Conservation (phyloP, 2,113 vertebrate species). For the Rynchops niger region DNA sequence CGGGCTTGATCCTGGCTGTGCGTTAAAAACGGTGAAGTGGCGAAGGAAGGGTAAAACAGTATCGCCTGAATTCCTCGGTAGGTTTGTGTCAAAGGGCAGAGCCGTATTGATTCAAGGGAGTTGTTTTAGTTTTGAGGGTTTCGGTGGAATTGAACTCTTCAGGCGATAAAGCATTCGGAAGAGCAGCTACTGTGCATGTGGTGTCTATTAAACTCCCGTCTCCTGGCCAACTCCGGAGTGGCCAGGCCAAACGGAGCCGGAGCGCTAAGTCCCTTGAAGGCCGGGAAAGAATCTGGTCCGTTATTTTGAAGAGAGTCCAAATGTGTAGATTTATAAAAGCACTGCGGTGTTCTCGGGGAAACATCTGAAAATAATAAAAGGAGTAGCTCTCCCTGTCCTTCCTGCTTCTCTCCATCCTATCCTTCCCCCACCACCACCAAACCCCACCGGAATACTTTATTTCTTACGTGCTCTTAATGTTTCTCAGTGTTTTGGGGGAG, state of each 20-base stretch:
- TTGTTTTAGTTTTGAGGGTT: not conserved
- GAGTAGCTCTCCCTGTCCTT: constrained; percentile 27
- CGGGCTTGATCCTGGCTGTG: not conserved
- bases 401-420: not conserved
- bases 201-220: constrained; percentile 30
- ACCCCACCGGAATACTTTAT: not conserved
- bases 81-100: not conserved
- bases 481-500: not conserved
- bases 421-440: not conserved
- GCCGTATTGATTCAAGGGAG: not conserved
- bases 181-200: constrained; percentile 63
- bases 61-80: not conserved
- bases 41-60: not conserved
- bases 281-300: not conserved
- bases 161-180: not conserved
- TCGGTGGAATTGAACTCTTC: not conserved
- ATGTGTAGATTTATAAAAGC: not conserved
- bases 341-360: not conserved
- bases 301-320: not conserved
- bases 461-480: not conserved
- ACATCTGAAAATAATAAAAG: constrained; percentile 54
- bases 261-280: not conserved
- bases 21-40: fast-evolving
- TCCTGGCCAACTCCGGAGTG: not conserved
- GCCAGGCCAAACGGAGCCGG: not conserved